These are phyloP conservation scores for Calliphora vomitoria DNA, from an alignment of 2,888 invertebrate species.

Conservation along the genomic window DNA sequence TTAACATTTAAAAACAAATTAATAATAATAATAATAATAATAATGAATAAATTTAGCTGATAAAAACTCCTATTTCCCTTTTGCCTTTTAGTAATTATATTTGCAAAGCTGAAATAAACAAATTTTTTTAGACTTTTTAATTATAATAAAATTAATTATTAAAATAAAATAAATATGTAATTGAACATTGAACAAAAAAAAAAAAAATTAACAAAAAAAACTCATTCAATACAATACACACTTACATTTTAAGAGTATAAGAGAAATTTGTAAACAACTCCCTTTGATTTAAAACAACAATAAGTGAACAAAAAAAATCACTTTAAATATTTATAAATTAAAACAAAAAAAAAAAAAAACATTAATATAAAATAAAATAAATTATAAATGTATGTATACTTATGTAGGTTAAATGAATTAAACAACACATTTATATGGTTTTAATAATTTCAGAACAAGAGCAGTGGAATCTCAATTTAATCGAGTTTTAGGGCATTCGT, in stretches of 20 bases:
- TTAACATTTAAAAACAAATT: constrained; percentile 20
- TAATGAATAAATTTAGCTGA: constrained; percentile 15
- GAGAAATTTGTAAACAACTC: constrained; percentile 14
- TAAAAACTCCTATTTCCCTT: constrained; percentile 71
- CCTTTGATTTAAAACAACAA: not conserved
- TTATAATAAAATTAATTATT: constrained; percentile 50
- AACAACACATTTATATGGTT: constrained; percentile 14
- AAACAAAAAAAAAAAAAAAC: not conserved
- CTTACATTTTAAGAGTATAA: not conserved
- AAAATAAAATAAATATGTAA: not conserved
- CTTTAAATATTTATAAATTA: constrained; percentile 29
- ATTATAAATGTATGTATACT: constrained; percentile 1
- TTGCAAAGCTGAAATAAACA: constrained; percentile 72
- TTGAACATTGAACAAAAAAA: not conserved
- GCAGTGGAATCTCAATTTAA: not conserved
- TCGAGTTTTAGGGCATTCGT: not conserved
- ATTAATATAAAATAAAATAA: constrained; percentile 24
- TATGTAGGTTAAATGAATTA: constrained; percentile 48
- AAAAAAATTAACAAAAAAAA: not conserved
- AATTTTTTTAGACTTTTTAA: constrained; percentile 68
- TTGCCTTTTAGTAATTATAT: constrained; percentile 72
- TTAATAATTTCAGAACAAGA: constrained; percentile 14
- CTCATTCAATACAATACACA: constrained; percentile 14
- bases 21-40: constrained; percentile 19
- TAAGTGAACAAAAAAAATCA: not conserved